Percentiles rank a stretch among this genome's conserved stretches.
phyloP scores from a whole-genome alignment of 2,888 invertebrate genomes.

The Spisula subtruncata region DNA sequence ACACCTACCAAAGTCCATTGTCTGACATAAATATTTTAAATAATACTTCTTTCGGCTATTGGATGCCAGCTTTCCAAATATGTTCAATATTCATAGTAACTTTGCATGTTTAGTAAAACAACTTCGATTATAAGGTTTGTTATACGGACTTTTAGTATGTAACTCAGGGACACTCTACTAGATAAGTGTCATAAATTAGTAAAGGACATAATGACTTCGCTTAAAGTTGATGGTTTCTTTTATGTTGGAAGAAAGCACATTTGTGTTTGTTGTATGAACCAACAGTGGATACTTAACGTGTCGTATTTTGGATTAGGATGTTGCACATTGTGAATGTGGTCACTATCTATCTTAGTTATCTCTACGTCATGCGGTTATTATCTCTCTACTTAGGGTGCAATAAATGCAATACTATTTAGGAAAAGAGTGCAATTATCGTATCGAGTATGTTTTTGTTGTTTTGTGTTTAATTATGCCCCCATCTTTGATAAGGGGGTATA shows the following conservation, averaged over 20 bases:
- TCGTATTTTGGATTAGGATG: not conserved
- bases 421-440: no score
- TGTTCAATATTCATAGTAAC: not conserved
- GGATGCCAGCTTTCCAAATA: not conserved
- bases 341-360: not conserved
- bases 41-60: not conserved
- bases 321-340: slow-evolving; percentile 22
- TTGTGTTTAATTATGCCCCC: no score
- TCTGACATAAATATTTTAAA: slow-evolving; percentile 2
- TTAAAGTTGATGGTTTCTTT: not conserved
- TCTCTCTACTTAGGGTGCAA: no score
- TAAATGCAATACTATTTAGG: no score
- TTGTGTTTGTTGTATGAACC: not conserved
- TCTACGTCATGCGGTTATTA: not conserved
- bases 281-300: not conserved
- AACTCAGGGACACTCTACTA: not conserved
- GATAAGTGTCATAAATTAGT: not conserved
- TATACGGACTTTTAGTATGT: not conserved
- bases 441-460: no score
- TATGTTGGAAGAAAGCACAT: not conserved
- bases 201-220: not conserved
- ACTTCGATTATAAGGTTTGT: not conserved
- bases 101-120: not conserved
- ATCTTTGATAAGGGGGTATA: no score
- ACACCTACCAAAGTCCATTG: not conserved